A percentile compares a stretch with the other conserved stretches of the same genome.
Conservation (phyloP, 2,888 invertebrate species). For the Boloria selene region DNA sequence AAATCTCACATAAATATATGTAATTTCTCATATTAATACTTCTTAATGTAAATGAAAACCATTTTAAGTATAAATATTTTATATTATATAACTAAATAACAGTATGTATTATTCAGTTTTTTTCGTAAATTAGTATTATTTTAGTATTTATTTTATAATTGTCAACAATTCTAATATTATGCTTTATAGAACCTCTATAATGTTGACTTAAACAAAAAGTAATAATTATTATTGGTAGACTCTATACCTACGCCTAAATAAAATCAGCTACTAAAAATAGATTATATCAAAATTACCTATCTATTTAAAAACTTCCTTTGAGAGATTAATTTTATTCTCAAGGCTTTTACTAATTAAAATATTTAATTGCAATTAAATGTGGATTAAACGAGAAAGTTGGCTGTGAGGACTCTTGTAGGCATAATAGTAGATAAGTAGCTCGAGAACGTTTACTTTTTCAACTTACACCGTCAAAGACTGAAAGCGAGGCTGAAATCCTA, state of each 20-base stretch:
- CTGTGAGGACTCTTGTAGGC: slow-evolving; percentile 36
- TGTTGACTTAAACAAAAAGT: too few relatives aligned
- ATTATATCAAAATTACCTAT: slow-evolving; percentile 12
- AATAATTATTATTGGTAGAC: too few relatives aligned
- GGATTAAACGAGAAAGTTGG: slow-evolving; percentile 38
- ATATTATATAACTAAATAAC: too few relatives aligned
- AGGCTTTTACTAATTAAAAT: slow-evolving; percentile 21
- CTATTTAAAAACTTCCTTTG: slow-evolving; percentile 14
- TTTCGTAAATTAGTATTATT: too few relatives aligned
- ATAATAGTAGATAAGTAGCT: slow-evolving; percentile 40
- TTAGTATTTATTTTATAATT: too few relatives aligned
- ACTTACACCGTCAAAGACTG: slow-evolving; percentile 43
- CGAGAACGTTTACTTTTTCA: slow-evolving; percentile 42
- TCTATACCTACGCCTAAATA: neutral
- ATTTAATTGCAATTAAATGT: slow-evolving; percentile 39
- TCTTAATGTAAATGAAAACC: too few relatives aligned
- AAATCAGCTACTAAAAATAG: slow-evolving; percentile 3
- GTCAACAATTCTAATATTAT: too few relatives aligned
- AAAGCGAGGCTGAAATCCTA: slow-evolving; percentile 51
- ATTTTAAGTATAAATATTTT: too few relatives aligned
- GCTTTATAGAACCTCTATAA: too few relatives aligned
- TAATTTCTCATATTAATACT: too few relatives aligned
- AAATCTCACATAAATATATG: too few relatives aligned
- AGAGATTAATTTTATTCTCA: slow-evolving; percentile 18
- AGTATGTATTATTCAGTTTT: too few relatives aligned